Base-by-base conservation (phyloP, 2,113 vertebrate genomes). In the rabbit (Oryctolagus cuniculus) region DNA sequence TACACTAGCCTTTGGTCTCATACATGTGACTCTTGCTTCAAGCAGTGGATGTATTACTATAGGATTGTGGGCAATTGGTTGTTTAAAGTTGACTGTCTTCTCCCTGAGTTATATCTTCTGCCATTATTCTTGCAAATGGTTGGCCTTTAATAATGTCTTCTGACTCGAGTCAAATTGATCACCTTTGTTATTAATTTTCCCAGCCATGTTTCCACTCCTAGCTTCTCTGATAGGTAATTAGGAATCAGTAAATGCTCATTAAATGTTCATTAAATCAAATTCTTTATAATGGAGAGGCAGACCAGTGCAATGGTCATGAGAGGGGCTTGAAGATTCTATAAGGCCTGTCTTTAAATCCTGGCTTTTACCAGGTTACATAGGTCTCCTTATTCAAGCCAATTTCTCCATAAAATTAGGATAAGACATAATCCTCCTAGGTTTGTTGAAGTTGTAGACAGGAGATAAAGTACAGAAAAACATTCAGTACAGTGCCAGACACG, bases 201-300 rank as follows among this genome's bases (percentile, higher is more conserved):
- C 70, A 87, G 11, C 31, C 16, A 22, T 34, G 22, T 55, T 21
- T 34, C 11, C 19, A 49, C 17, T 80, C 29, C 22, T 22, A 79
- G 69, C 13, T 74, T 91, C 63, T 95, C 86, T 70, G 25, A 29
- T 84, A 87, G 63, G 38, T 77, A 70, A 63, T 96, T 78, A 64
- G 5, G 24, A 70, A 49, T 70, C 77, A 92, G 73, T 64, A 79
- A 77, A 84, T 66, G 69, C 49, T 91, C 63, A 79, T 66, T 75
- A 82, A 89, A 34, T 79, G 44, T 27, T 34, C 64, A 55, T 78
- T 84, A 70, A 51, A 73, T 86, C 51, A 61, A 10, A 6, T 64
- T 80, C 69, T 92, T 91, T 61, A 21, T 34, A 38, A 31, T 22
- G 22, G 17, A 61, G n/a, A 88, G 29, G 31, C n/a, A 58, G 70